phyloP scores from a whole-genome alignment of 2,113 vertebrate genomes.

The Osmerus eperlanus region DNA sequence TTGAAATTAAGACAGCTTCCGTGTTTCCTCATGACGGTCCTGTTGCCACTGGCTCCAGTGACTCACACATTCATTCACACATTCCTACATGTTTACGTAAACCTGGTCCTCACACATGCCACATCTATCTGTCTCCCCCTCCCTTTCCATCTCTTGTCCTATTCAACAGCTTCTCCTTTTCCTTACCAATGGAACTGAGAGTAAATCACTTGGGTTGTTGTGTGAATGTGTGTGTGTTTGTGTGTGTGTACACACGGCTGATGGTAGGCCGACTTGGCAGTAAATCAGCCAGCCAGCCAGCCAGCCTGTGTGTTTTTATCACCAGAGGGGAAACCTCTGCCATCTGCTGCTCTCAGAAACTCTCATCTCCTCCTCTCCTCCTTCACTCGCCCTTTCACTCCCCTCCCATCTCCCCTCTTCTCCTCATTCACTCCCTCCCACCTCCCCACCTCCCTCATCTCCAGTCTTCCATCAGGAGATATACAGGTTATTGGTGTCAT shows the following conservation, averaged over 20 bases:
- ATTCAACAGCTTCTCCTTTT: background rate
- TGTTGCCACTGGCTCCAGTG: background rate
- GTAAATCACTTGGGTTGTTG: background rate
- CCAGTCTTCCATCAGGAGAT: background rate
- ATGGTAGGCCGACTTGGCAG: background rate
- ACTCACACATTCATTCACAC: conserved; percentile 4
- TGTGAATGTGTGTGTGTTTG: background rate
- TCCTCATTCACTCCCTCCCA: background rate
- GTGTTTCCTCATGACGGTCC: background rate
- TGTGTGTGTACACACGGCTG: background rate
- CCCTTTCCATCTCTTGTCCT: background rate
- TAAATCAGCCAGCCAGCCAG: background rate
- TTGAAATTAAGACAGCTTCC: background rate
- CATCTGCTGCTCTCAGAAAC: background rate
- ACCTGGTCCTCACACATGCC: conserved; percentile 7
- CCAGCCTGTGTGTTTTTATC: background rate
- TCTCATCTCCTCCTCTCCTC: background rate
- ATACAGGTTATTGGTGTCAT: too few relatives aligned
- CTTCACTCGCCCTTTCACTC: background rate
- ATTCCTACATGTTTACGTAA: background rate
- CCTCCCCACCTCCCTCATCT: background rate
- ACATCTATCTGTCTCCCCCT: background rate
- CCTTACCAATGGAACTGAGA: background rate
- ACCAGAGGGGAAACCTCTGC: conserved; percentile 2
- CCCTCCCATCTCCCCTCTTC: background rate